Evolutionary conservation across 2,113 vertebrate genomes (phyloP).

Genomic region (Takifugu flavidus): DNA sequence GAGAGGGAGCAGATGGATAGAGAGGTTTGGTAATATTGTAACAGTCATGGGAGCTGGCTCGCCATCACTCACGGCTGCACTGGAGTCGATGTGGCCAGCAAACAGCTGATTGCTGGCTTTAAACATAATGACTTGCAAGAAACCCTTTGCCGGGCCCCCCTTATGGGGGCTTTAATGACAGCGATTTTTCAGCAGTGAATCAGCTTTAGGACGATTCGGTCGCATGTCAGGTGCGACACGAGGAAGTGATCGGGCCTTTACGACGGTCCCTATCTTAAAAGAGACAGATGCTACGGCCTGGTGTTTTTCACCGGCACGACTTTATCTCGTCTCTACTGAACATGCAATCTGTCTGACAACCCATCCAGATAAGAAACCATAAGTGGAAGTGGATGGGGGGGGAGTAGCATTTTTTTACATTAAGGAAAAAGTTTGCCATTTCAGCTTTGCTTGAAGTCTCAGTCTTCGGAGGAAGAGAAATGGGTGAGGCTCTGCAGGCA

Average conservation of each 20-base stretch:
- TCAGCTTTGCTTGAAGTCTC: slow-evolving; percentile 25
- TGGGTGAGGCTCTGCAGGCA: slow-evolving; percentile 16
- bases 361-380: slow-evolving; percentile 19
- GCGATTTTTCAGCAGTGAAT: no score
- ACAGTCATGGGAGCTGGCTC: slow-evolving; percentile 26
- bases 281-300: slow-evolving; percentile 22
- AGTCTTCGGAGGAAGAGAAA: slow-evolving; percentile 6
- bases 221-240: neutral
- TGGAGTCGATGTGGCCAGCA: slow-evolving; percentile 15
- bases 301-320: slow-evolving; percentile 38
- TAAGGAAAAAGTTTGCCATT: neutral
- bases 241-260: slow-evolving; percentile 24
- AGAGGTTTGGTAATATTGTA: slow-evolving; percentile 22
- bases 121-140: slow-evolving; percentile 24
- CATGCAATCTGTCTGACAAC: slow-evolving; percentile 20
- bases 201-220: no score
- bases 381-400: neutral
- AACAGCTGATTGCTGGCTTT: slow-evolving; percentile 34
- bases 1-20: slow-evolving; percentile 42
- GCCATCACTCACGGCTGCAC: slow-evolving; percentile 26
- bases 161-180: no score
- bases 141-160: neutral
- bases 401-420: no score
- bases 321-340: slow-evolving; percentile 43
- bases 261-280: slow-evolving; percentile 26